Conservation (phyloP, 2,113 vertebrate genomes). For the Bostrychus sinensis region DNA sequence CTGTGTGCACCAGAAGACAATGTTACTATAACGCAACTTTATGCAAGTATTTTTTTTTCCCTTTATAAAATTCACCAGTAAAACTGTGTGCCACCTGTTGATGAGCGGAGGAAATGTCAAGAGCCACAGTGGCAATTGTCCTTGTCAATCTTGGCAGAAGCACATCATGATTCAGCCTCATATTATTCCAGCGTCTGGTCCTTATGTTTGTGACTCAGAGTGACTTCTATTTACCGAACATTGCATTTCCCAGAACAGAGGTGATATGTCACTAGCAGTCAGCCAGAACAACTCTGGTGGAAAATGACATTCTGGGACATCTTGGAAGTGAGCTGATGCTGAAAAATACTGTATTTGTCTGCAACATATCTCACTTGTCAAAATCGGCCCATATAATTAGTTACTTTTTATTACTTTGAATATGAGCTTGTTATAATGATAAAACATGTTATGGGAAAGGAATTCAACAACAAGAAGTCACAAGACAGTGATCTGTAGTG, state of each 20-base stretch:
- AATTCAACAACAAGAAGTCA: too few species aligned
- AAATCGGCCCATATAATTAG: too few species aligned
- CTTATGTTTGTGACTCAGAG: slow-evolving; percentile 5
- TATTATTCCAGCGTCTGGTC: not conserved
- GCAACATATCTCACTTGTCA: not conserved
- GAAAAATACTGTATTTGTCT: not conserved
- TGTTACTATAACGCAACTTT: not conserved
- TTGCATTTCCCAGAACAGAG: slow-evolving; percentile 13
- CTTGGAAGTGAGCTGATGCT: not conserved
- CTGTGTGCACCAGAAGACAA: not conserved
- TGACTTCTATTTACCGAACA: slow-evolving; percentile 1
- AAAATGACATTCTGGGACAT: not conserved
- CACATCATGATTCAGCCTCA: not conserved
- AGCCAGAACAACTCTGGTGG: not conserved
- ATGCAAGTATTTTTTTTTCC: not conserved
- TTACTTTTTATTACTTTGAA: too few species aligned
- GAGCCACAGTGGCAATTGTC: not conserved
- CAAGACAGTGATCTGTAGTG: too few species aligned
- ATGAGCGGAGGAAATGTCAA: slow-evolving; percentile 3
- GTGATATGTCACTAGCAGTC: slow-evolving; percentile 18
- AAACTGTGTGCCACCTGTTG: not conserved
- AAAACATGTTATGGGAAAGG: too few species aligned
- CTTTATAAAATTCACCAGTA: not conserved
- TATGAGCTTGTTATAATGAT: too few species aligned
- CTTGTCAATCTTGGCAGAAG: not conserved